phyloP scores from a whole-genome alignment of 1,140 invertebrate genomes.

The Papilio dardanus region DNA sequence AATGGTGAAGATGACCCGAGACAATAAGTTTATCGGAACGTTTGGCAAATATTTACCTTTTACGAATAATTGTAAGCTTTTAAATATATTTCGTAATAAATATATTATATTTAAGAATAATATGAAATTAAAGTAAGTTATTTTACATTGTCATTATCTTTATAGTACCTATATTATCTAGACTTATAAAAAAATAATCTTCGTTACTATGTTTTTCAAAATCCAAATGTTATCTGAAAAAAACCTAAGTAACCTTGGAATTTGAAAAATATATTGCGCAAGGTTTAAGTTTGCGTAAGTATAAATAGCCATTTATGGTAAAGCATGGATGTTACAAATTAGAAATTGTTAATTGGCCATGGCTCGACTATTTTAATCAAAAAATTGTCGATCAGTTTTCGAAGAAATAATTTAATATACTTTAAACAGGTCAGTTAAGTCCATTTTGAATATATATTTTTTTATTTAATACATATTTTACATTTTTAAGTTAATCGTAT shows the following conservation, averaged over 20 bases:
- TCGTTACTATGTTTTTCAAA: no score
- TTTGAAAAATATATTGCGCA: not conserved
- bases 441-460: constrained; percentile 16
- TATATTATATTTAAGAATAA: not conserved
- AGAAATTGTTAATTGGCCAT: constrained; percentile 14
- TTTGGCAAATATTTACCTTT: not conserved
- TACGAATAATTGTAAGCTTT: not conserved
- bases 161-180: no score
- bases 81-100: not conserved
- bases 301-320: not conserved
- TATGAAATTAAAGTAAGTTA: not conserved
- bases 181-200: no score
- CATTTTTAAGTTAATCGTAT: constrained; percentile 5
- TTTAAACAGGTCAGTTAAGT: not conserved
- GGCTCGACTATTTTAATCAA: not conserved
- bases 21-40: constrained; percentile 5
- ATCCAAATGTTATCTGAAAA: no score
- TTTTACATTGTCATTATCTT: no score
- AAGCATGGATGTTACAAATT: not conserved
- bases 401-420: not conserved
- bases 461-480: not conserved
- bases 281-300: not conserved
- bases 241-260: not conserved
- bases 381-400: not conserved
- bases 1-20: constrained; percentile 19